Percentiles rank a stretch among this genome's conserved stretches.
Evolutionary conservation across 2,797 vertebrate species (phyloP).

Genomic region (Eidolon dupreanum): DNA sequence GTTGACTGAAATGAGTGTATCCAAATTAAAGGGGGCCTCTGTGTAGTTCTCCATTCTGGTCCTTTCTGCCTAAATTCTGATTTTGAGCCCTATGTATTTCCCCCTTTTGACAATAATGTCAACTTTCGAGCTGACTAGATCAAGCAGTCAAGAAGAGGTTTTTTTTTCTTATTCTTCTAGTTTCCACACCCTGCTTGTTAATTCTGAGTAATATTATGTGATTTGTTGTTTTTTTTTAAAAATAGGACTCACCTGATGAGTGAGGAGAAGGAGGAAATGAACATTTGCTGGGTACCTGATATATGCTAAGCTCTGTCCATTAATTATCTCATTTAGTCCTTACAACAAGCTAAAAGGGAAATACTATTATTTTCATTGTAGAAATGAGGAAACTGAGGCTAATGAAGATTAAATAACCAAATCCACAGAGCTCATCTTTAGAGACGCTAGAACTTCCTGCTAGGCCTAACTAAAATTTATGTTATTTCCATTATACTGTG

Average conservation of each 20-base stretch:
- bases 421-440: not conserved
- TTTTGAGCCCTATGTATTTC: not conserved
- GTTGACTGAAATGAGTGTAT: constrained; percentile 30
- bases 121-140: not conserved
- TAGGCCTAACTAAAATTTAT: not conserved
- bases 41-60: constrained; percentile 29
- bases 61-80: not conserved
- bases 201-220: not conserved
- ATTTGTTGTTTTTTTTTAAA: not conserved
- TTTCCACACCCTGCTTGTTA: not conserved
- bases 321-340: constrained; percentile 8
- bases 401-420: not conserved
- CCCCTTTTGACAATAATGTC: not conserved
- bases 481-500: not conserved
- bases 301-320: not conserved
- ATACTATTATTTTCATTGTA: not conserved
- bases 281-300: not conserved
- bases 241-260: not conserved
- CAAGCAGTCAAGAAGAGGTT: not conserved
- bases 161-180: not conserved
- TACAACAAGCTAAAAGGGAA: not conserved
- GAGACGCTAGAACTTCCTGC: not conserved
- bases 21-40: constrained; percentile 33
- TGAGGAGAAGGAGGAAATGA: not conserved
- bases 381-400: not conserved